Percentiles rank a stretch among this genome's conserved stretches.
phyloP scores from a whole-genome alignment of 30 jellyfish, hydroid and myxozoan species.

The Aurelia sp. region DNA sequence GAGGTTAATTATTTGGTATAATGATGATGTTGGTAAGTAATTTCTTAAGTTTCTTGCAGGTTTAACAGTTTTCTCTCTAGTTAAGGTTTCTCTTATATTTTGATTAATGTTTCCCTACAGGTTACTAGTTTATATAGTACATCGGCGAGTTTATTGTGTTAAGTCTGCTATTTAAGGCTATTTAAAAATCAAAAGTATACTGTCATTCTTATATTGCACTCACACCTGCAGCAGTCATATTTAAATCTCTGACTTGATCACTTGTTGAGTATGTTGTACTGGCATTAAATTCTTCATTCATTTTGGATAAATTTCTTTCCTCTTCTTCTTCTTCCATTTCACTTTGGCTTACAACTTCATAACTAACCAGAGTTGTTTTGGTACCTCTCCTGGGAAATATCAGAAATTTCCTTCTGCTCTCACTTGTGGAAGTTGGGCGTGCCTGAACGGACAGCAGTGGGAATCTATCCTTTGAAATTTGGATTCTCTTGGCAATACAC shows the following conservation, averaged over 20 bases:
- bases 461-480: background rate
- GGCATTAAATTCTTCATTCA: slow-evolving; percentile 56
- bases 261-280: slow-evolving; percentile 36
- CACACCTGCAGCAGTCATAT: slow-evolving; percentile 90
- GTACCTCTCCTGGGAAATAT: slow-evolving; percentile 33
- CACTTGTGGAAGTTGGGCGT: background rate
- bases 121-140: too few relatives aligned
- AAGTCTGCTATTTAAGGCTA: too few relatives aligned
- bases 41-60: too few relatives aligned
- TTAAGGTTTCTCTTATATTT: too few relatives aligned
- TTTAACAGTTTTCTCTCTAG: too few relatives aligned
- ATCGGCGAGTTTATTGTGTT: too few relatives aligned
- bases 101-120: too few relatives aligned
- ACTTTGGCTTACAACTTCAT: slow-evolving; percentile 27
- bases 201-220: slow-evolving; percentile 77
- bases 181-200: too few relatives aligned
- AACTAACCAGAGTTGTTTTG: slow-evolving; percentile 58
- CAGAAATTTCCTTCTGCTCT: background rate
- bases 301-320: background rate
- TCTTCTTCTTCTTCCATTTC: slow-evolving; percentile 37
- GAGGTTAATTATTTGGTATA: too few relatives aligned
- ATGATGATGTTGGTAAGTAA: too few relatives aligned
- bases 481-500: slow-evolving; percentile 17
- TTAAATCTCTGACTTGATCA: slow-evolving; percentile 77
- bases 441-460: background rate